phyloP scores from a whole-genome alignment of 2,113 vertebrate genomes.

The Microtus pennsylvanicus region DNA sequence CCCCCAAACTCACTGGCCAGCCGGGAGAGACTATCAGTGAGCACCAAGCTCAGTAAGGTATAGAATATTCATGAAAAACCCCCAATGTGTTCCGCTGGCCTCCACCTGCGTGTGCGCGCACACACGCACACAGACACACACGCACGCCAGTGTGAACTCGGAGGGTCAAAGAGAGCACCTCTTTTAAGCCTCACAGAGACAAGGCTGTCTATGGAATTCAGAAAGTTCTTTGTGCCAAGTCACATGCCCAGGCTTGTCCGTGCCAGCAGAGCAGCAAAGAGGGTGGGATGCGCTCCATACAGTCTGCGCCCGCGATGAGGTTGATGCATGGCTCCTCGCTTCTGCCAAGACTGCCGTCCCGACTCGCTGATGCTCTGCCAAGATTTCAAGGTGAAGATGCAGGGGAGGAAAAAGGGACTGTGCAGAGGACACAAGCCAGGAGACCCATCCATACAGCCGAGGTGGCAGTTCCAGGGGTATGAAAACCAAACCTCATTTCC shows the following conservation, averaged over 20 bases:
- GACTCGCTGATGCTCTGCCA: conserved; percentile 43
- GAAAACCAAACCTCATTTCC: neutral
- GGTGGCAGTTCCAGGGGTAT: neutral
- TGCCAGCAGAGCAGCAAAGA: neutral
- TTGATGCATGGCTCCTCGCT: neutral
- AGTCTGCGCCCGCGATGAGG: neutral
- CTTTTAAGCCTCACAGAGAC: neutral
- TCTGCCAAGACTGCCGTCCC: conserved; percentile 58
- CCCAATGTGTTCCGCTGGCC: neutral
- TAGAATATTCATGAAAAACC: neutral
- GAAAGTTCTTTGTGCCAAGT: neutral
- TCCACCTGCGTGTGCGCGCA: neutral
- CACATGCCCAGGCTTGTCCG: neutral
- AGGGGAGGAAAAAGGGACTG: neutral
- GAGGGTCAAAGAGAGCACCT: neutral
- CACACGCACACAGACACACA: neutral
- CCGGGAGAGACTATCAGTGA: neutral
- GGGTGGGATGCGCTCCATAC: neutral
- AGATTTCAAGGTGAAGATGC: conserved; percentile 58
- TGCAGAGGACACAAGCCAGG: neutral
- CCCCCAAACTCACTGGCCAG: neutral
- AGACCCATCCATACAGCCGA: neutral
- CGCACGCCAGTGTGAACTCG: neutral
- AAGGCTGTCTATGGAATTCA: neutral
- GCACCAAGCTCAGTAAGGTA: neutral